Base-by-base conservation (phyloP, 2,888 invertebrate species). In the Sphaeridia pumilis region DNA sequence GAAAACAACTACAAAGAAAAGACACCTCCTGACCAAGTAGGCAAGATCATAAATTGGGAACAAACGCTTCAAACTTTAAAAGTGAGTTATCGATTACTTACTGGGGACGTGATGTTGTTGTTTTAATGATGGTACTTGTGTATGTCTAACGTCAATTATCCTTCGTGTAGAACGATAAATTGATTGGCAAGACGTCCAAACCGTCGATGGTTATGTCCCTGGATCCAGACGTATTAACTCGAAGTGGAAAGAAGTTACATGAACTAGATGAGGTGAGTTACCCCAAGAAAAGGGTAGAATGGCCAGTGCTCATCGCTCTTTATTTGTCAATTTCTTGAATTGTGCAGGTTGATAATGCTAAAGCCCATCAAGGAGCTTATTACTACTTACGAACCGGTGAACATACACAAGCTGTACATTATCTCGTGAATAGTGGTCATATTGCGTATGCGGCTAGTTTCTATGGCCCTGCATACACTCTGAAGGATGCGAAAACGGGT, bases 181-280 rank as follows among this genome's bases (percentile, higher is more conserved):
- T 57, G 10, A 42, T 61, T 1, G 45, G 52, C 4, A 58, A 53
- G 25, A 38, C 52, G 2, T 48, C 54, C 22, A 56, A 55, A 28
- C 38, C 49, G n/a, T 48, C 56, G 21, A 57, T 60, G 55, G 53
- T 64, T 7, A 22, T 43, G 14, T 20, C 44, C 14, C 51, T 64
- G 31, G 64, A 64, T 52, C 59, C 58, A 4, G 64, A 64, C 55
- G 64, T 60, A 45, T 38, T 56, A 2, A 46, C 53, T 4, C 49
- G 61, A 43, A 59, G 62, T 46, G 48, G 49, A 27, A 61, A 58
- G 38, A 56, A 64, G n/a, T 47, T 64, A 7, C 59, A 64, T 49
- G 56, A 57, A 10, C 46, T 64, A 24, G 64, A 64, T 53, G 54
- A 54, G n/a, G 63, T 63, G 55, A 48, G 48, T 35, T 38, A n/a